Percentiles rank a stretch among this genome's conserved stretches.
phyloP scores from a whole-genome alignment of 2,113 vertebrate genomes.

The Cepphus grylle region DNA sequence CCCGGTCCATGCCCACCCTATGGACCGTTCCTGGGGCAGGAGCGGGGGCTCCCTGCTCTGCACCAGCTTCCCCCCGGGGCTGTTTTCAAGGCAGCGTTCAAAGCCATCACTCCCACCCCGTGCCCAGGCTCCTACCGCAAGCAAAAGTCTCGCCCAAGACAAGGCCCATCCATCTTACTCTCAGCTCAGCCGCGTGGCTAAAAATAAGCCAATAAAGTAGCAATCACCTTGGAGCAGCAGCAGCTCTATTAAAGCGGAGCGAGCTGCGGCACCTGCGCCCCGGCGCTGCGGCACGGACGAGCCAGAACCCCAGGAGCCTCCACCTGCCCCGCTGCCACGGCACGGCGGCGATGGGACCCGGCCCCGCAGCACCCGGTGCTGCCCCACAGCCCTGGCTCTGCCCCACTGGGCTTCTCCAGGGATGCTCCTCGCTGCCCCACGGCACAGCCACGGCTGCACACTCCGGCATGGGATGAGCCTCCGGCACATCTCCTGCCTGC shows the following conservation, averaged over 20 bases:
- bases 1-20: not conserved
- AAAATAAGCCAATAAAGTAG: conserved; percentile 60
- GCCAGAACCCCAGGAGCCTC: not conserved
- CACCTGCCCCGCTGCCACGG: not conserved
- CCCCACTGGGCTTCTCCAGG: not conserved
- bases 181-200: not conserved
- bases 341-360: not conserved
- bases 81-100: not conserved
- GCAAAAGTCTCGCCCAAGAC: not conserved
- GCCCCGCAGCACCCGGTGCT: not conserved
- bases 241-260: not conserved
- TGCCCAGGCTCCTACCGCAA: not conserved
- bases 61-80: fast-evolving
- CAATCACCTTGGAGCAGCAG: not conserved
- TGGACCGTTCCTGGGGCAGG: fast-evolving
- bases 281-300: fast-evolving
- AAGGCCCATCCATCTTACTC: conserved; percentile 1
- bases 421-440: not conserved
- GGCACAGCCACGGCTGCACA: not conserved
- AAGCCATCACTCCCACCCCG: not conserved
- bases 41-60: fast-evolving
- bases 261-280: not conserved
- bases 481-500: not conserved
- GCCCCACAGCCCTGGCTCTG: not conserved
- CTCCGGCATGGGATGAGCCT: not conserved